Conservation (phyloP, 2,797 vertebrate genomes). For the Orientallactaga sibirica region DNA sequence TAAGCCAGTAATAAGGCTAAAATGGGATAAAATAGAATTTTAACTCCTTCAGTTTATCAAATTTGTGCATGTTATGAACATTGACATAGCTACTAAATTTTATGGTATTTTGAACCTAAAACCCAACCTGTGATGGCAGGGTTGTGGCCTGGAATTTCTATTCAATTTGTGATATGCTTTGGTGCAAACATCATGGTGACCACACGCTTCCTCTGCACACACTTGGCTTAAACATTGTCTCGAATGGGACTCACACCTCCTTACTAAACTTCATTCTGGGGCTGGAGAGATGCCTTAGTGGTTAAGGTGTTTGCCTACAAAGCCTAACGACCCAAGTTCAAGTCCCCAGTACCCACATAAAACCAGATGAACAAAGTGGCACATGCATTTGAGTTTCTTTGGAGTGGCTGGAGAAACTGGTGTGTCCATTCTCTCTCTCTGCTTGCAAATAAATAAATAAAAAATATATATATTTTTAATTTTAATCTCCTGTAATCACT, state of each 20-base stretch:
- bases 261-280: not conserved
- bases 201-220: too few relatives aligned
- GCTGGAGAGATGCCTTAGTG: too few relatives aligned
- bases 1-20: conserved; percentile 8
- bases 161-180: not conserved
- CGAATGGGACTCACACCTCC: not conserved
- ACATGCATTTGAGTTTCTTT: too few relatives aligned
- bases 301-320: too few relatives aligned
- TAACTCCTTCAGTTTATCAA: not conserved
- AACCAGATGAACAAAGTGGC: too few relatives aligned
- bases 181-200: not conserved
- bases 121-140: not conserved
- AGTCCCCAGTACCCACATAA: too few relatives aligned
- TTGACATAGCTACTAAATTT: not conserved
- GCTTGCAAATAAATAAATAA: too few relatives aligned
- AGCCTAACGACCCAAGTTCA: too few relatives aligned
- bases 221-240: not conserved
- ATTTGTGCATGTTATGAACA: not conserved
- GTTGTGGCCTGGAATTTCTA: conserved; percentile 10
- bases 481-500: not conserved
- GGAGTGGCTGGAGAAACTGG: too few relatives aligned
- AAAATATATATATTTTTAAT: too few relatives aligned
- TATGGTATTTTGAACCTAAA: not conserved
- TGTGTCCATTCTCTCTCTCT: too few relatives aligned
- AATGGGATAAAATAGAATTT: not conserved